Base-by-base conservation (phyloP, 2,797 vertebrate species). In the Parauchenoglanis punctatus region DNA sequence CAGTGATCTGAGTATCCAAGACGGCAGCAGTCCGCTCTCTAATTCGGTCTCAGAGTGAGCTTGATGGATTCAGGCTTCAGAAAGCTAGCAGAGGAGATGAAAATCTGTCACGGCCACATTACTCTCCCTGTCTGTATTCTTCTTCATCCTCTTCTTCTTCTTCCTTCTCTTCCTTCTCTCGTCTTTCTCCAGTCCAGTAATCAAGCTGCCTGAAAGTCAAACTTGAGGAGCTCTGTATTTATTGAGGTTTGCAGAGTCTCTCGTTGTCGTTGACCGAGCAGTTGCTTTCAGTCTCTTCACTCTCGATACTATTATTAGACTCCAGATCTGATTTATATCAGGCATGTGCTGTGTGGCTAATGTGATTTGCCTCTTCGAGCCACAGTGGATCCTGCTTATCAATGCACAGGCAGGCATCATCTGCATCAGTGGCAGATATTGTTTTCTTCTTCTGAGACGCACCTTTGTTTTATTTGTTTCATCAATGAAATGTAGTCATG, bases 271-370 rank as follows among this genome's bases (percentile, higher is more conserved):
- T 44, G 61, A 25, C 46, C n/a, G 86, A 67, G 80, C 82, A 82
- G 88, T 46, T 85, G 75, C 28, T 81, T 87, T 88, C 54, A 85
- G 86, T 75, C 68, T 44, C 20, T 58, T 35, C 54, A 40, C 75
- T 86, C 70, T 85, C 44, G 44, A 58, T 81, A 56, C 83, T 76
- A 76, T 89, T 78, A 88, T 88, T 88, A 91, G 85, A 87, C 20
- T 25, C 67, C 81, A 65, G 72, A 70, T 65, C 83, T 78, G 84
- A 87, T 83, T 89, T 90, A 83, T 72, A 83, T 61, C 52, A 81
- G 18, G 49, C 81, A 28, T 86, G 63, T 70, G 75, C 70, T 31
- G 25, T 84, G 35, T 49, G 23, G 76, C 40, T 12, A 46, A 23
- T 56, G 6, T 73, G 76, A 89, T 88, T 83, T 84, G 76, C 67